Base-by-base conservation (phyloP, 2,888 invertebrate species). In the Serripes groenlandicus region DNA sequence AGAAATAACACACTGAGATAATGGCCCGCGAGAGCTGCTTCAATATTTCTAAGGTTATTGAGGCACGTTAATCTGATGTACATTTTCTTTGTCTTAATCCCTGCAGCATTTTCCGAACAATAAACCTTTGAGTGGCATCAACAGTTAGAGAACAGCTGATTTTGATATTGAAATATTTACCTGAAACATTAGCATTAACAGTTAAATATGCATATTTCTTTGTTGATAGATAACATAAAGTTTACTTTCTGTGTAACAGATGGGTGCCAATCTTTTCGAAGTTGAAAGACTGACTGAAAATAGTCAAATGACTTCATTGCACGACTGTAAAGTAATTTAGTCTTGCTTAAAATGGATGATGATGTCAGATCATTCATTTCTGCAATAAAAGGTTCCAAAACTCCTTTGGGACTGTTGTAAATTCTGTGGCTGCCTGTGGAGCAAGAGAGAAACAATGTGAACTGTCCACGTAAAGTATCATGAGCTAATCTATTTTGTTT, bases 51-150 rank as follows among this genome's bases (percentile, higher is more conserved):
- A 15, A 1, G 5, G 74, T 28, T 18, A 81, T 70, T 23, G 81
- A 73, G 7, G 28, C 54, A 9, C 81, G 58, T 11, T 0, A 15
- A 32, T 81, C 81, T 9, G 30, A 30, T 34, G n/a, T 26, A 7
- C 15, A 11, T 4, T 74, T 58, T 15, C 54, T 21, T 0, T 77
- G 73, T 21, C 42, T 68, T 18, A 72, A 81, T 3, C 81, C 77
- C 52, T 77, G 72, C 18, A 81, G 23, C 70, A 81, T 73, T 30
- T 81, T 81, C 21, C 58, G 30, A 32, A 81, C 34, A 0, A 77
- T 58, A 69, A 81, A 81, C n/a, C 9, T 23, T 1, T 74, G 35
- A n/a, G 74, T 30, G 1, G 77, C 73, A 34, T 77, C 49, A 3
- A 5, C 0, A 0, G 15, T 15, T n/a, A 23, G n/a, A 9, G 26